Evolutionary conservation across 2,888 invertebrate genomes (phyloP).

Genomic region (Oscheius sp.): DNA sequence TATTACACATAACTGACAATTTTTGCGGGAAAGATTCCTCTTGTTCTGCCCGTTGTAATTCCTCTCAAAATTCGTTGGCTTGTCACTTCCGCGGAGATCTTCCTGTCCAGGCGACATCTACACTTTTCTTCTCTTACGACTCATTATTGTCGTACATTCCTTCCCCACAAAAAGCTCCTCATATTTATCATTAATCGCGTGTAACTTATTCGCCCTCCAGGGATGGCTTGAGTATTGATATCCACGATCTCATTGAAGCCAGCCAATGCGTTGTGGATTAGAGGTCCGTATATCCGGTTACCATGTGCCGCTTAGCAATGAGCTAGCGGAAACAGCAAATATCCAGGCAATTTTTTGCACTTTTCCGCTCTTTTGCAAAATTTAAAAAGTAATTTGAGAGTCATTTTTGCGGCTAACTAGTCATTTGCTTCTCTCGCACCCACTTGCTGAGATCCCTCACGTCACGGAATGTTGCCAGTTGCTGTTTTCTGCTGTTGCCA

Average conservation of each 20-base stretch:
- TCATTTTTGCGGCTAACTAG: neutral
- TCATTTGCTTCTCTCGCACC: neutral
- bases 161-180: neutral
- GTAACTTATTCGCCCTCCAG: too few species aligned
- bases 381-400: neutral
- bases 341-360: neutral
- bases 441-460: slow-evolving; percentile 15
- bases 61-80: neutral
- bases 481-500: slow-evolving; percentile 23
- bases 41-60: slow-evolving; percentile 7
- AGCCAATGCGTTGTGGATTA: slow-evolving; percentile 27
- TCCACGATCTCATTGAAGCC: slow-evolving; percentile 23
- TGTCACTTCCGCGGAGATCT: slow-evolving; percentile 5
- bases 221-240: slow-evolving; percentile 22
- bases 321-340: too few species aligned
- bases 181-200: neutral
- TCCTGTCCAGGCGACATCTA: neutral
- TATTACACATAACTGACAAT: neutral
- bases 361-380: neutral
- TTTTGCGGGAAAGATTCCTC: slow-evolving; percentile 17
- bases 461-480: slow-evolving; percentile 31
- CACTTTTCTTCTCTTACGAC: neutral
- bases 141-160: neutral
- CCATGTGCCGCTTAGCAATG: slow-evolving; percentile 27
- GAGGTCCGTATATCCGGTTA: slow-evolving; percentile 29